Evolutionary conservation across 2,888 invertebrate species (phyloP).

Genomic region (Chrysopilus asiliformis): DNA sequence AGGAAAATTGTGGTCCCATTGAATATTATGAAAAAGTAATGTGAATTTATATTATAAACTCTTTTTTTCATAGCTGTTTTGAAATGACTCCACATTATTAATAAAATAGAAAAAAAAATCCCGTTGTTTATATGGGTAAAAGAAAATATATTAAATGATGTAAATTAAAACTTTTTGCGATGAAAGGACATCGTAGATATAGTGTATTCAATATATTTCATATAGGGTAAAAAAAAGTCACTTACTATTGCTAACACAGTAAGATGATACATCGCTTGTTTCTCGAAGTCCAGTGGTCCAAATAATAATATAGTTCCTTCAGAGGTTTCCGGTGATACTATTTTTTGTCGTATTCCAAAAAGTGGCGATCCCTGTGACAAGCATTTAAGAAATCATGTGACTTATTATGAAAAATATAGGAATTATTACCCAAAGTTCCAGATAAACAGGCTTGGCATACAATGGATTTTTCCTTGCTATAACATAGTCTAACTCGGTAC

Average conservation of each 20-base stretch:
- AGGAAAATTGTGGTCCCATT: too few species aligned
- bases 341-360: conserved; percentile 64
- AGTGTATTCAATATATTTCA: too few species aligned
- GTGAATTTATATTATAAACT: too few species aligned
- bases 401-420: conserved; percentile 3
- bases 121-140: too few species aligned
- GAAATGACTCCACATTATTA: too few species aligned
- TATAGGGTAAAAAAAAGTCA: too few species aligned
- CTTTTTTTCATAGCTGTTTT: too few species aligned
- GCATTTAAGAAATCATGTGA: conserved; percentile 9
- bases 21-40: too few species aligned
- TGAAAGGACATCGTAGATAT: too few species aligned
- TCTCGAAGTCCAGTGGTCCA: conserved; percentile 76
- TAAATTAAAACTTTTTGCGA: too few species aligned
- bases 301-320: conserved; percentile 66
- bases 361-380: conserved; percentile 50
- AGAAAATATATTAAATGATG: too few species aligned
- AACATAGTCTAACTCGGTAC: conserved; percentile 69
- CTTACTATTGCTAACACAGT: conserved; percentile 80
- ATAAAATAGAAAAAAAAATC: too few species aligned
- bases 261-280: conserved; percentile 73
- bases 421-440: conserved; percentile 72
- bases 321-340: conserved; percentile 60
- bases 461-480: conserved; percentile 67
- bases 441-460: conserved; percentile 61